These are phyloP conservation scores for Naso thynnoides DNA, from an alignment of 2,797 vertebrate genomes.

Conservation along the genomic window DNA sequence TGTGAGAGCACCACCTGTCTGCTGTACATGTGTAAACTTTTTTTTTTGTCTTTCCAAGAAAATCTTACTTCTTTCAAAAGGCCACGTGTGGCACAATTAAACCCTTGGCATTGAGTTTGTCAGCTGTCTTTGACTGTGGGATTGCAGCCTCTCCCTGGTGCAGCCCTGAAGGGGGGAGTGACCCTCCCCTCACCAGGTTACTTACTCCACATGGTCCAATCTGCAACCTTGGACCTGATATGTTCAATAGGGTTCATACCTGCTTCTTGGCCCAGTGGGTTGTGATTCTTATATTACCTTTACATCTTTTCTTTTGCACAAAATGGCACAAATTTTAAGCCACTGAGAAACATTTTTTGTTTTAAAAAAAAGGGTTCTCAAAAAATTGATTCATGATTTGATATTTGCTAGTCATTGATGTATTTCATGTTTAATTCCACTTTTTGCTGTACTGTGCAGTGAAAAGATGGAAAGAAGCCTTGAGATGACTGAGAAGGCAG, in stretches of 20 bases:
- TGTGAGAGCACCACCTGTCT: constrained; percentile 72
- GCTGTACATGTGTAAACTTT: constrained; percentile 70
- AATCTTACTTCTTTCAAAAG: constrained; percentile 65
- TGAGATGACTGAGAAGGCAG: constrained; percentile 89
- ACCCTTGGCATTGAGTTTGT: constrained; percentile 83
- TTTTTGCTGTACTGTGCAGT: constrained; percentile 82
- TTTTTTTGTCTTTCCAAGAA: constrained; percentile 66
- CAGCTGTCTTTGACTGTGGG: constrained; percentile 90
- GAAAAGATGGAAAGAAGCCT: constrained; percentile 88
- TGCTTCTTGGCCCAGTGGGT: constrained; percentile 85
- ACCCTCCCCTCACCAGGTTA: constrained; percentile 73
- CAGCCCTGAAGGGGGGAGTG: constrained; percentile 77
- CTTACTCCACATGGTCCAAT: constrained; percentile 79
- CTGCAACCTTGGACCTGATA: constrained; percentile 81
- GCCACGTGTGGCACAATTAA: constrained; percentile 74
- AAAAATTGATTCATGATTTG: constrained; percentile 65
- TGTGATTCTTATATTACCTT: constrained; percentile 84
- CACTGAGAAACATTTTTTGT: constrained; percentile 49
- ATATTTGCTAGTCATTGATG: constrained; percentile 65
- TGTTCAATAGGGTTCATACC: constrained; percentile 93
- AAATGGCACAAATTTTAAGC: constrained; percentile 71
- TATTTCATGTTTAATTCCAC: constrained; percentile 69
- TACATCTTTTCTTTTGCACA: constrained; percentile 90
- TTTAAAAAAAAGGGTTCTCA: constrained; percentile 58
- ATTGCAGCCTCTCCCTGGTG: constrained; percentile 89